Conservation (phyloP, 2,797 vertebrate species). For the Poeciliopsis infans region DNA sequence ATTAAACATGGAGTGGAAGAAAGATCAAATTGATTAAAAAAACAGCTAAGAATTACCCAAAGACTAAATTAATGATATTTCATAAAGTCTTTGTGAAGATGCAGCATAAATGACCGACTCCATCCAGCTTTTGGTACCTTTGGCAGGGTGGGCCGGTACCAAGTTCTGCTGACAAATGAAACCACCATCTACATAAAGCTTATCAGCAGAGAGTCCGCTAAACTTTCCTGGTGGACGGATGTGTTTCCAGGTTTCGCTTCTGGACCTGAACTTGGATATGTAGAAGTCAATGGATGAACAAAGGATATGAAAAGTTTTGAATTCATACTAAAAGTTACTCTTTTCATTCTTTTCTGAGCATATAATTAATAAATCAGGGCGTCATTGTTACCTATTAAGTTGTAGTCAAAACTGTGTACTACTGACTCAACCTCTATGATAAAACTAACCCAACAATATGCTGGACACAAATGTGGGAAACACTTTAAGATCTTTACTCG, state of each 20-base stretch:
- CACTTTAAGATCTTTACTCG: not conserved
- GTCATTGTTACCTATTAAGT: not conserved
- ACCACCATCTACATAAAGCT: not conserved
- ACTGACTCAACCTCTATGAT: not conserved
- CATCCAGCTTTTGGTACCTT: not conserved
- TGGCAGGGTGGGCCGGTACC: not conserved
- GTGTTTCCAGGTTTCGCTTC: not conserved
- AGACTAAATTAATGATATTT: not conserved
- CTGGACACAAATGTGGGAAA: not conserved
- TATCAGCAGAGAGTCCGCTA: not conserved
- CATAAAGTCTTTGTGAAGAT: not conserved
- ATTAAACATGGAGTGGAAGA: slow-evolving; percentile 29
- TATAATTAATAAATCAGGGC: not conserved
- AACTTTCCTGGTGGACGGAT: not conserved
- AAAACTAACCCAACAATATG: not conserved
- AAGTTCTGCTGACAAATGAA: not conserved
- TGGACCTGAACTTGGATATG: not conserved
- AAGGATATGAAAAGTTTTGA: not conserved
- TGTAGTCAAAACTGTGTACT: not conserved
- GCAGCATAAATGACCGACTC: not conserved
- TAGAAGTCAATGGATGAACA: not conserved
- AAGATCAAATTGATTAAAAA: slow-evolving; percentile 14
- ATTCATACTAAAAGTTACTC: not conserved
- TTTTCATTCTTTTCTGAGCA: not conserved
- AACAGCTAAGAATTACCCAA: not conserved